Base-by-base conservation (phyloP, 2,888 invertebrate species). In the Melanophora roralis region DNA sequence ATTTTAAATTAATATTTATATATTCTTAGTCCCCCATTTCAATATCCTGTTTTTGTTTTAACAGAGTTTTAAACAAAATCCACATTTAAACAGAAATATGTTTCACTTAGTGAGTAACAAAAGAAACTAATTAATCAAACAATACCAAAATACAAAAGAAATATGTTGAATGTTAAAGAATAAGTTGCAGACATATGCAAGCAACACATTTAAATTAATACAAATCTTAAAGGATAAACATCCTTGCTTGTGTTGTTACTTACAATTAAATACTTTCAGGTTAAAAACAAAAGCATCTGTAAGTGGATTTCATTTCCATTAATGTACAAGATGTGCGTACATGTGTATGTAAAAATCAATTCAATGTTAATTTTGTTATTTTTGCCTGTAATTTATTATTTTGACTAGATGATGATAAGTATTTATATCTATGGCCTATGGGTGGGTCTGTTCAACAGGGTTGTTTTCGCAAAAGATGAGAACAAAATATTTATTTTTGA, bases 101-200 rank as follows among this genome's bases (percentile, higher is more conserved):
- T 64, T 34, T 36, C 3, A 43, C 12, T 57, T 36, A 27, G 11
- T 7, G 5, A 12, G 12, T 38, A 32, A 55, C 60, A 67, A 67
- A 67, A 45, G 67, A 60, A 59, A 62, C 47, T 49, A 79, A 79
- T 79, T 75, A 79, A 79, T 79, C 79, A 79, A 45, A 16, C 19
- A 0, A 57, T 1, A 16, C n/a, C 19, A 62, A 62, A 47, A 47
- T 12, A 27, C 21, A 62, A 8, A 49, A 49, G 49, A 43, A 14
- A 64, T 27, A 23, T 38, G 38, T 7, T 55, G 11, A n/a, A 38
- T n/a, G 23, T 36, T 36, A 5, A 49, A 11, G 12, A 5, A 1
- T 7, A 34, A 4, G 23, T 3, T 3, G 14, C 34, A 27, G 57
- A 38, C 47, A 43, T 51, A 32, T 34, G 43, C 19, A n/a, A 36